phyloP scores from a whole-genome alignment of 2,113 vertebrate genomes.

The Oenanthe oenanthe region DNA sequence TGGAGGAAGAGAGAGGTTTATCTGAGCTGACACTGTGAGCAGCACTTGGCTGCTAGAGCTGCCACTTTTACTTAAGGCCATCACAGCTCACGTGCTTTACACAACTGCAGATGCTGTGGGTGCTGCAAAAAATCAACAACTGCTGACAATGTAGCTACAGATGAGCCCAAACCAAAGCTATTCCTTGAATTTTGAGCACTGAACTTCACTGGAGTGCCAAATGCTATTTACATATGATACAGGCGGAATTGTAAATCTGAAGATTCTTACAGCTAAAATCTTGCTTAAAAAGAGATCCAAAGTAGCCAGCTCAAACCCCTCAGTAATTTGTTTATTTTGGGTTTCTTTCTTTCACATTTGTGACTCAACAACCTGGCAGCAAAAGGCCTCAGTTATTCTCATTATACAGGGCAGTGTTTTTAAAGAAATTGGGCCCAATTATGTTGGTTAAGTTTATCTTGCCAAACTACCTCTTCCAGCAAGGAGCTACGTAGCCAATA shows the following conservation, averaged over 20 bases:
- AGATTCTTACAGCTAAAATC: neutral
- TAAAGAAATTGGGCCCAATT: slow-evolving; percentile 4
- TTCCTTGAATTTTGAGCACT: neutral
- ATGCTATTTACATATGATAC: neutral
- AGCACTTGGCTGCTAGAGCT: slow-evolving; percentile 41
- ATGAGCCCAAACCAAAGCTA: neutral
- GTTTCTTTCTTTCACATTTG: slow-evolving; percentile 2
- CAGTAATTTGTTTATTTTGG: neutral
- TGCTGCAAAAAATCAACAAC: neutral
- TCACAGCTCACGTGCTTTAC: neutral
- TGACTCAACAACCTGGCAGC: slow-evolving; percentile 10
- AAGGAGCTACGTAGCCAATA: neutral
- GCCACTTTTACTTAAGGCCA: slow-evolving; percentile 54
- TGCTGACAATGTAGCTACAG: neutral
- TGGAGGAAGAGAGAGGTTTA: slow-evolving; percentile 5
- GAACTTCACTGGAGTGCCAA: neutral
- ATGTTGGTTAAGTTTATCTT: neutral
- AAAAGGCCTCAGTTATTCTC: neutral
- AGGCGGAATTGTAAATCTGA: neutral
- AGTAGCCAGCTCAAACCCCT: neutral
- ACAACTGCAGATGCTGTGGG: neutral
- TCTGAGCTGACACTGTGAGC: slow-evolving; percentile 14
- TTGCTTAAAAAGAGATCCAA: slow-evolving; percentile 1
- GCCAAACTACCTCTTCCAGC: neutral
- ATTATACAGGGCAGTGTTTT: neutral